Evolutionary conservation across 2,888 invertebrate genomes (phyloP).

Genomic region (Cephus pygmeus): DNA sequence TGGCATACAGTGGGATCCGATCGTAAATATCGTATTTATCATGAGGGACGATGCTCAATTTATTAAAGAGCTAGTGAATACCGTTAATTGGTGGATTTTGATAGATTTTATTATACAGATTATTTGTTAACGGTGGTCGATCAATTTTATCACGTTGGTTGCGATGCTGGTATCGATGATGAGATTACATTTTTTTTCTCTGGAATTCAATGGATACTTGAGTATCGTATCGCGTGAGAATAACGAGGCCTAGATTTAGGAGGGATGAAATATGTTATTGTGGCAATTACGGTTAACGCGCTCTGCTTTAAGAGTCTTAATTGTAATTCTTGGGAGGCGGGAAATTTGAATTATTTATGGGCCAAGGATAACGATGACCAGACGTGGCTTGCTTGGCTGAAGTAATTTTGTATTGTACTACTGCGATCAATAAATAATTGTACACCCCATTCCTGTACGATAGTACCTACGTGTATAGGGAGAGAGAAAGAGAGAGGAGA

Average conservation of each 20-base stretch:
- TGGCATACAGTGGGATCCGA: conserved; percentile 5
- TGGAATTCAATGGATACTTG: neutral
- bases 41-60: neutral
- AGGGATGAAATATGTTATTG: neutral
- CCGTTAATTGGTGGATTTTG: neutral
- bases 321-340: conserved; percentile 38
- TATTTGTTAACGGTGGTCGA: neutral
- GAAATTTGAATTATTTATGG: conserved; percentile 51
- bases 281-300: neutral
- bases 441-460: no score
- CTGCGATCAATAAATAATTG: no score
- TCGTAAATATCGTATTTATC: neutral
- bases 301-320: conserved; percentile 35
- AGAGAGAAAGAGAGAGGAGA: no score
- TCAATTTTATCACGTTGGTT: neutral
- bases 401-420: no score
- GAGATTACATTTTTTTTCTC: neutral
- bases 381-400: no score
- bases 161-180: neutral
- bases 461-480: no score
- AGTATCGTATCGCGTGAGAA: neutral
- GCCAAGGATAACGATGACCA: conserved; percentile 23
- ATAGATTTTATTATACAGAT: neutral
- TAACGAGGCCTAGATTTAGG: neutral
- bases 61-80: neutral